These are phyloP conservation scores for Cephus spinipes DNA, from an alignment of 2,888 invertebrate species.

Conservation along the genomic window DNA sequence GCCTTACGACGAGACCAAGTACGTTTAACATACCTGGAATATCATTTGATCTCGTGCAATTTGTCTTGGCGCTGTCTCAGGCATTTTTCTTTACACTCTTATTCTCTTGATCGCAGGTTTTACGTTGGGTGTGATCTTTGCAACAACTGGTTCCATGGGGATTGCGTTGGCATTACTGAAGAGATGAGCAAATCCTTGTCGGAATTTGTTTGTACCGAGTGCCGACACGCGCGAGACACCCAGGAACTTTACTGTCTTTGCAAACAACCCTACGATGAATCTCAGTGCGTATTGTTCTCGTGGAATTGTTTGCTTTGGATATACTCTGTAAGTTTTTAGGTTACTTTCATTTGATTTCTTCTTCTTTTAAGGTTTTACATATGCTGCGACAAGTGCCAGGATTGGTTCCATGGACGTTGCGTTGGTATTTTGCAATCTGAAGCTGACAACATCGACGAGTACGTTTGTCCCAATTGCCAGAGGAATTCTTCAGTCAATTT, in stretches of 20 bases:
- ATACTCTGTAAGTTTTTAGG: slow-evolving; percentile 3
- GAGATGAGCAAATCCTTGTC: slow-evolving; percentile 90
- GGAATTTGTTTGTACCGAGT: slow-evolving; percentile 90
- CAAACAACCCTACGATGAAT: slow-evolving; percentile 96
- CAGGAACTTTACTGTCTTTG: slow-evolving; percentile 97
- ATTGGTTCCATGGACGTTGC: slow-evolving; percentile 99
- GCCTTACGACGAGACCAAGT: slow-evolving; percentile 96
- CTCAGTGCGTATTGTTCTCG: slow-evolving; percentile 78
- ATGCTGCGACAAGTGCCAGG: slow-evolving; percentile 98
- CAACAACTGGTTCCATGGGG: slow-evolving; percentile 98
- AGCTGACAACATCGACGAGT: slow-evolving; percentile 95
- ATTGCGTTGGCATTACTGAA: slow-evolving; percentile 94
- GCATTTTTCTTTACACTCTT: not conserved
- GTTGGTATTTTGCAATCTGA: slow-evolving; percentile 95
- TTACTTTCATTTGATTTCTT: slow-evolving; percentile 19
- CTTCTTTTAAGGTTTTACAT: slow-evolving; percentile 87
- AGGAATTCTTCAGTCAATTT: slow-evolving; percentile 89
- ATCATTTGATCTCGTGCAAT: not conserved
- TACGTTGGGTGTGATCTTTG: slow-evolving; percentile 98
- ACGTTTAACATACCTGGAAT: slow-evolving; percentile 49
- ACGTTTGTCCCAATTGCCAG: slow-evolving; percentile 96
- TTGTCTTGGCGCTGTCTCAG: not conserved
- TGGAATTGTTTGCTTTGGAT: not conserved
- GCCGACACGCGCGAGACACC: slow-evolving; percentile 86
- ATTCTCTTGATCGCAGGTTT: slow-evolving; percentile 73